Evolutionary conservation across 2,113 vertebrate genomes (phyloP).

Genomic region (Phasianus colchicus): DNA sequence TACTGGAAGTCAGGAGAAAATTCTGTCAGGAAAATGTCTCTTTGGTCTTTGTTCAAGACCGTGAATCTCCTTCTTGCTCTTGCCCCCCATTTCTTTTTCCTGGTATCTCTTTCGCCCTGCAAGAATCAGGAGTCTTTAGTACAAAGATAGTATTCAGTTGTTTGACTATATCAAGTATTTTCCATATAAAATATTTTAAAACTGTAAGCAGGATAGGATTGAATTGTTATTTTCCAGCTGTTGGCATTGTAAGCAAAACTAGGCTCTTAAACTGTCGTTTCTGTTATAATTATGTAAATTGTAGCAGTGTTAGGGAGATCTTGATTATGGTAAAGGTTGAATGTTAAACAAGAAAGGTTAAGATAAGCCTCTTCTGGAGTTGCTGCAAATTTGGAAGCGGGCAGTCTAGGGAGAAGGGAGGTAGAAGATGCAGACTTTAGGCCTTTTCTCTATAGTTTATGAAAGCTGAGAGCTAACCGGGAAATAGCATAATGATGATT

Average conservation of each 20-base stretch:
- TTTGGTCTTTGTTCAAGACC: neutral
- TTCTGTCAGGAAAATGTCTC: neutral
- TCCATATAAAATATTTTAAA: neutral
- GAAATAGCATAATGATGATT: neutral
- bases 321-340: neutral
- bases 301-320: neutral
- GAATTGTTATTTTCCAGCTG: neutral
- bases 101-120: neutral
- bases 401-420: neutral
- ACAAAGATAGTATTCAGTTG: neutral
- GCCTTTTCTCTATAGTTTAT: neutral
- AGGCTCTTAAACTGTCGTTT: neutral
- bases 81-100: neutral
- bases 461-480: neutral
- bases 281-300: neutral
- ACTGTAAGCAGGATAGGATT: neutral
- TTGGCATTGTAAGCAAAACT: neutral
- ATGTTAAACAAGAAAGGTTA: neutral
- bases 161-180: neutral
- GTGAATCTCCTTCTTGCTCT: neutral
- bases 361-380: neutral
- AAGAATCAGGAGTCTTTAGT: neutral
- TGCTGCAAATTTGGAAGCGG: neutral
- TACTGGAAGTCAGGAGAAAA: neutral
- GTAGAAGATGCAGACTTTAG: neutral